Evolutionary conservation across 2,113 vertebrate species (phyloP).

Genomic region (Gavia stellata): DNA sequence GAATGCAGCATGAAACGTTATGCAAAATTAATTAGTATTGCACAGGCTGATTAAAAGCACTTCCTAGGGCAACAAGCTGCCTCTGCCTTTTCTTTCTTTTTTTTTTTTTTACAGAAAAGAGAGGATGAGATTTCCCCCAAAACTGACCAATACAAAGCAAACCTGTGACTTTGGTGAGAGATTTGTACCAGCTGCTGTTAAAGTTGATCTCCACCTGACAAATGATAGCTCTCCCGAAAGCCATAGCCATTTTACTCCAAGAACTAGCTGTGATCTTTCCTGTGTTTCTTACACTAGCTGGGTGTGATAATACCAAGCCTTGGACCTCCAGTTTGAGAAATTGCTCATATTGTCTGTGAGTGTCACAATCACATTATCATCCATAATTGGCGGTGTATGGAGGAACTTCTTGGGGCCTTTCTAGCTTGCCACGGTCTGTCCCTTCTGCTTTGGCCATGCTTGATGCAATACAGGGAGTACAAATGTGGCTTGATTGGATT

Average conservation of each 20-base stretch:
- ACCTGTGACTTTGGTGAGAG: background rate
- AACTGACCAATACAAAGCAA: background rate
- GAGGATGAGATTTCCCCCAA: background rate
- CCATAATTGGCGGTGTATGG: background rate
- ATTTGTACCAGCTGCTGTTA: background rate
- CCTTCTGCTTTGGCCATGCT: constrained; percentile 47
- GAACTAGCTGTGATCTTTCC: constrained; percentile 11
- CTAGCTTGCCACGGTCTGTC: constrained; percentile 43
- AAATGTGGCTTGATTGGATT: constrained; percentile 62
- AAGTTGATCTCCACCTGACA: background rate
- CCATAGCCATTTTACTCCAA: background rate
- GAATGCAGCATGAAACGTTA: background rate
- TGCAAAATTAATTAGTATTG: constrained; percentile 29
- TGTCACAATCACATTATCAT: constrained; percentile 54
- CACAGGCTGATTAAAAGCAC: background rate
- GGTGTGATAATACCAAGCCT: background rate
- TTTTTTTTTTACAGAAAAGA: background rate
- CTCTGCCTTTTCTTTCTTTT: background rate
- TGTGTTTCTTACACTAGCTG: background rate
- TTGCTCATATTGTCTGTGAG: constrained; percentile 4
- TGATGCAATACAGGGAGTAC: constrained; percentile 52
- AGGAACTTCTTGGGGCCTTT: constrained; percentile 51
- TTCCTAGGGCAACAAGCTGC: background rate
- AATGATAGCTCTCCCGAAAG: background rate
- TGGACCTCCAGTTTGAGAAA: constrained; percentile 28